Conservation (phyloP, 1,140 invertebrate genomes). For the Atopsyche davidsoni region DNA sequence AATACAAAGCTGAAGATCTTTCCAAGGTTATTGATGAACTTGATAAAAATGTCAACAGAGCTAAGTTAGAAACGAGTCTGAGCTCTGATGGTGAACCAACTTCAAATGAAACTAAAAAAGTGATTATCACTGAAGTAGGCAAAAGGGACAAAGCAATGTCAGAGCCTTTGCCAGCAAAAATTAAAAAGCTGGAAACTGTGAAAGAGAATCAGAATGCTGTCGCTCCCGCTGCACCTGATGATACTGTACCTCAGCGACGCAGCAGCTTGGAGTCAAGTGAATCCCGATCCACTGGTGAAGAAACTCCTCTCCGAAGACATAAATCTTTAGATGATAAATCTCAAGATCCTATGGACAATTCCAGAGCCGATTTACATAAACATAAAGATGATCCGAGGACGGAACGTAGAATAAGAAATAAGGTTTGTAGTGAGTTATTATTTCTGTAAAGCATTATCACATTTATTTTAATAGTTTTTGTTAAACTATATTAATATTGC, state of each 20-base stretch:
- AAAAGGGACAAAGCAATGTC: not conserved
- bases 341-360: constrained; percentile 33
- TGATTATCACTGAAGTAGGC: not conserved
- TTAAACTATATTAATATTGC: constrained; percentile 27
- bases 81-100: not conserved
- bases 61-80: constrained; percentile 2
- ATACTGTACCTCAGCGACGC: constrained; percentile 35
- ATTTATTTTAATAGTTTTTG: constrained; percentile 2
- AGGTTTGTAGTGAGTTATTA: constrained; percentile 40
- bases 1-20: constrained; percentile 45
- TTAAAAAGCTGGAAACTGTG: not conserved
- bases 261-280: constrained; percentile 52
- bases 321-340: constrained; percentile 53
- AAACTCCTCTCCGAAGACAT: constrained; percentile 45
- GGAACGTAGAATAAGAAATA: constrained; percentile 61
- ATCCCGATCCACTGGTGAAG: constrained; percentile 40
- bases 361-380: constrained; percentile 50
- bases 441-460: constrained; percentile 1
- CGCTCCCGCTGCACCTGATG: not conserved
- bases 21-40: constrained; percentile 43
- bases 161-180: not conserved
- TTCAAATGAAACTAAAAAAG: constrained; percentile 7
- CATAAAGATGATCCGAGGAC: constrained; percentile 52
- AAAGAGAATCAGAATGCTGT: constrained; percentile 6
- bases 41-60: constrained; percentile 35